Evolutionary conservation across 1,140 invertebrate genomes (phyloP), one percentile per base, ranked within the genome.

Genomic region (Drosophila obscura): DNA sequence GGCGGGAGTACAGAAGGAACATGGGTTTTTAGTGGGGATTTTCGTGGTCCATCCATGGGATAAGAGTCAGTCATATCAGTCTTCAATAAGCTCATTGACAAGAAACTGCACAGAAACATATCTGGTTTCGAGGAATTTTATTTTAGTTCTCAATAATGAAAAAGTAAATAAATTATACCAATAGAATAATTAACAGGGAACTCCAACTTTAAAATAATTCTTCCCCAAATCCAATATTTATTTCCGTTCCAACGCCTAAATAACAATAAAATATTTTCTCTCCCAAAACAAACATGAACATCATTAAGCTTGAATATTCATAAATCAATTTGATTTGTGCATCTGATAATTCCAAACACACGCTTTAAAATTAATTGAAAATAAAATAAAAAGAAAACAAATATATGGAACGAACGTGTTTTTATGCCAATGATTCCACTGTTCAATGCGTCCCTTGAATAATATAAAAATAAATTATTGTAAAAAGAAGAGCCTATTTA

Each of bases 401-500:
- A 11, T 22, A 22, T 22, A 2, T 22, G 2, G 22, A 19, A 41
- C 5, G 26, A 5, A 7, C 28, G 7, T 3, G 8, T 31, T 52
- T 51, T 22, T 31, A 71, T 59, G 45, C 6, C 19, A 1, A 0
- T 15, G 15, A 71, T 71, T 71, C 57, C 15, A 39, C 19, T 43
- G 65, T 51, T 71, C 22, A 60, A 59, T 11, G 46, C 53, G 2
- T 35, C 15, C 43, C 13, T 59, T 46, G 11, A 28, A 7, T 24
- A 11, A 13, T 26, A 11, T 26, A 43, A 11, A 58, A 43, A 35
- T 22, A 35, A 68, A 26, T 31, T 9, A 31, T 31, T 8, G 8
- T 44, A 41, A 39, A 28, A 6, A 16, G 43, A 24, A 72, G 59
- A 73, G 24, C 53, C 19, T 24, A 58, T 73, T 73, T 46, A 65